Conservation (phyloP, 1,140 invertebrate genomes). For the Hylaeus anthracinus region DNA sequence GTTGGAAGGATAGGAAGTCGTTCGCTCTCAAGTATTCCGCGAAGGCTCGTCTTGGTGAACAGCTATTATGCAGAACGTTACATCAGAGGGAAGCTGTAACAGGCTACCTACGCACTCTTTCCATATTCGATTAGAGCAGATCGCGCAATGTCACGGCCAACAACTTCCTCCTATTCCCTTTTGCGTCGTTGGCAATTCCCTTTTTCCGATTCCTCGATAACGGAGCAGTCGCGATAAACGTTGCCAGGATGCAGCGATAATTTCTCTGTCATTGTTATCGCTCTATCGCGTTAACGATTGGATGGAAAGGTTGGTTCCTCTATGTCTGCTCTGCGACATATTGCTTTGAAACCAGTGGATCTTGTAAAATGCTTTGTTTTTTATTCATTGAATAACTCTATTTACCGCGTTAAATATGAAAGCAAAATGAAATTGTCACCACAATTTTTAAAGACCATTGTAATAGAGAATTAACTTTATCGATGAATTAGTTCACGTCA, state of each 20-base stretch:
- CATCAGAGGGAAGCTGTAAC: constrained; percentile 1
- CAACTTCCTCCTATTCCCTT: not conserved
- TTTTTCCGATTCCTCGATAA: not conserved
- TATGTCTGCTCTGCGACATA: too few relatives aligned
- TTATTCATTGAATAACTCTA: too few relatives aligned
- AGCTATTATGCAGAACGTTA: not conserved
- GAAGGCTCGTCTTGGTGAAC: not conserved
- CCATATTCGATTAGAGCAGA: constrained; percentile 18
- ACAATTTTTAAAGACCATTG: too few relatives aligned
- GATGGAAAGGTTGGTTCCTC: too few relatives aligned
- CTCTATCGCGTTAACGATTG: not conserved
- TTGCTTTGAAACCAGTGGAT: too few relatives aligned
- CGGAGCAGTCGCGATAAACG: not conserved
- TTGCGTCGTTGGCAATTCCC: too few relatives aligned
- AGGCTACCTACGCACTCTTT: not conserved
- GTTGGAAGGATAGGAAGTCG: too few relatives aligned
- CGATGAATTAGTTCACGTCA: too few relatives aligned
- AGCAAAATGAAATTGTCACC: too few relatives aligned
- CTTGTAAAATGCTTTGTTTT: too few relatives aligned
- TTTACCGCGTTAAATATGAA: too few relatives aligned
- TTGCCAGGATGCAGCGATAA: not conserved
- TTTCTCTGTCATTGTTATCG: not conserved
- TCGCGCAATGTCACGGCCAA: not conserved
- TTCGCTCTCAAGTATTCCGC: not conserved
- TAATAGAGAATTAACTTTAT: too few relatives aligned